These are phyloP conservation scores for Dryomyza anilis DNA, from an alignment of 2,888 invertebrate genomes.

Conservation along the genomic window DNA sequence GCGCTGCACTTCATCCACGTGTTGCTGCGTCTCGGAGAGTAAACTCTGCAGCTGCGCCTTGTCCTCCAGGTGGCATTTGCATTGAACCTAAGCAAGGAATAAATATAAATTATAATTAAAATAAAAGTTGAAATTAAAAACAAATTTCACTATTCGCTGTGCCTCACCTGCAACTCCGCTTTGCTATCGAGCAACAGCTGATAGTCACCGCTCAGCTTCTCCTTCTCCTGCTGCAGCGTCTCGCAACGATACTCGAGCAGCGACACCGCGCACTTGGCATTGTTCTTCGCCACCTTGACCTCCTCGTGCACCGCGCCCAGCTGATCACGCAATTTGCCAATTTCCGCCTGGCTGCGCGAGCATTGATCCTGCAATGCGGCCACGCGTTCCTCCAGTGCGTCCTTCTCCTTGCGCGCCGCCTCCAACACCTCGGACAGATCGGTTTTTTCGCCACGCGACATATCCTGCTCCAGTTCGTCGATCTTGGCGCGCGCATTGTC, in stretches of 20 bases:
- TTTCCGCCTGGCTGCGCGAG: slow-evolving; percentile 72
- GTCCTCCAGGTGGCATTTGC: slow-evolving; percentile 61
- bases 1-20: slow-evolving; percentile 72
- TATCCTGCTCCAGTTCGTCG: slow-evolving; percentile 71
- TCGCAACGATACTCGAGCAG: slow-evolving; percentile 82
- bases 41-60: slow-evolving; percentile 58
- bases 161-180: slow-evolving; percentile 67
- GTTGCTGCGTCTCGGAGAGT: slow-evolving; percentile 77
- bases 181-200: slow-evolving; percentile 76
- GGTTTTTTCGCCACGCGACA: slow-evolving; percentile 71
- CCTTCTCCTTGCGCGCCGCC: slow-evolving; percentile 74
- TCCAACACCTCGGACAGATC: slow-evolving; percentile 75
- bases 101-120: not conserved
- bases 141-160: not conserved
- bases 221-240: slow-evolving; percentile 75
- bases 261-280: slow-evolving; percentile 83
- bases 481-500: slow-evolving; percentile 87
- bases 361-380: slow-evolving; percentile 73
- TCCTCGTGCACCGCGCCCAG: slow-evolving; percentile 73
- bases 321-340: slow-evolving; percentile 70
- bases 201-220: slow-evolving; percentile 72
- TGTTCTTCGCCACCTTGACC: slow-evolving; percentile 79
- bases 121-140: not conserved
- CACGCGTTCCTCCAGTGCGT: slow-evolving; percentile 71
- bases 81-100: slow-evolving; percentile 48